A percentile compares a stretch with the other conserved stretches of the same genome.
These are phyloP conservation scores for Phrynosoma blainvillii DNA, from an alignment of 2,113 vertebrate species.

Conservation along the genomic window DNA sequence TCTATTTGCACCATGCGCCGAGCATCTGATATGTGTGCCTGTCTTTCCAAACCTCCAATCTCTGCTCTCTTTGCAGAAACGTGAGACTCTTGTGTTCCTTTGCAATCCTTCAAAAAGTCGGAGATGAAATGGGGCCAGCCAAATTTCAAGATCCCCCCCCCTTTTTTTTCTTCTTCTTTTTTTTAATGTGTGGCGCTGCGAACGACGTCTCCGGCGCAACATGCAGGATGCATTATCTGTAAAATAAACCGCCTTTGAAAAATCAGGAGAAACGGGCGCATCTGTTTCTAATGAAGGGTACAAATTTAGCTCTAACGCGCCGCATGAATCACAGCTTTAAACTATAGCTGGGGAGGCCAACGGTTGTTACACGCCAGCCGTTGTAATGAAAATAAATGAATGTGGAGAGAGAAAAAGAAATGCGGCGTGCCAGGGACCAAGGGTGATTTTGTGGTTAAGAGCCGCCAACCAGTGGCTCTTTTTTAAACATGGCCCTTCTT, in stretches of 20 bases:
- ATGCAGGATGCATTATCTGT: constrained; percentile 25
- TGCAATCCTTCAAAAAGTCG: not conserved
- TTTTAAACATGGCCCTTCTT: not conserved
- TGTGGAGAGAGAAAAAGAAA: accelerated
- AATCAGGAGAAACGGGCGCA: not conserved
- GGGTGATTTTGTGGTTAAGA: not conserved
- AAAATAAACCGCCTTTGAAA: not conserved
- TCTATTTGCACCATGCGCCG: not conserved
- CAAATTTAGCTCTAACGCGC: constrained; percentile 22
- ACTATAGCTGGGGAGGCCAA: not conserved
- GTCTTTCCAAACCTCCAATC: not conserved
- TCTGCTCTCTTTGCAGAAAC: not conserved
- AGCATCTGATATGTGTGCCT: not conserved
- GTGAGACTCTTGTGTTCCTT: not conserved
- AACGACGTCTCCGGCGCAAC: not conserved
- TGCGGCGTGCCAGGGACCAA: not conserved
- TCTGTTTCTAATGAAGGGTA: constrained; percentile 53
- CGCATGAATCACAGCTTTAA: constrained; percentile 27
- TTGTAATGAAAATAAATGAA: not conserved
- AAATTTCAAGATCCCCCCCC: too few relatives aligned
- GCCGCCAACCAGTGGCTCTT: not conserved
- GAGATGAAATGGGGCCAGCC: not conserved
- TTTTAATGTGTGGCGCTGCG: not conserved
- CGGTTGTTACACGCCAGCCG: not conserved
- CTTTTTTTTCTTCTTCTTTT: not conserved